Percentiles rank a stretch among this genome's conserved stretches.
phyloP scores from a whole-genome alignment of 1,140 invertebrate species.

The Helicoverpa armigera region DNA sequence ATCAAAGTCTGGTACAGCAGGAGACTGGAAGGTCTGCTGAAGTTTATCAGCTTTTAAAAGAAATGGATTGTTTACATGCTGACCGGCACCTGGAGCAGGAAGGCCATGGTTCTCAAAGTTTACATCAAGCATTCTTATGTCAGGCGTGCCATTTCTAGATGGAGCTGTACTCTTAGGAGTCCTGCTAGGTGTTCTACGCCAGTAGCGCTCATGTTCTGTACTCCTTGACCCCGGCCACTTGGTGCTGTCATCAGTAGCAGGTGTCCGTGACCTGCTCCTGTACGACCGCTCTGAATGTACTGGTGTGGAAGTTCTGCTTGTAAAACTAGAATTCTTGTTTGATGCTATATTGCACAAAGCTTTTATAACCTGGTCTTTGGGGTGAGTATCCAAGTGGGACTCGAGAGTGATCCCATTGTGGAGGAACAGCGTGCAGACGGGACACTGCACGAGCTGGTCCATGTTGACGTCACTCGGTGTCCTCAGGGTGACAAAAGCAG shows the following conservation, averaged over 20 bases:
- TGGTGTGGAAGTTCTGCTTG: conserved; percentile 79
- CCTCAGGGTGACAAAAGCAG: conserved; percentile 31
- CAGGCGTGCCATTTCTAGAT: conserved; percentile 76
- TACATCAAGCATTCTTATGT: conserved; percentile 72
- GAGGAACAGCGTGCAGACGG: conserved; percentile 93
- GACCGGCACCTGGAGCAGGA: conserved; percentile 57
- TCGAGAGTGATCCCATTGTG: conserved; percentile 93
- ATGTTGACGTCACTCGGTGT: conserved; percentile 68
- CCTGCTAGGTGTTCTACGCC: conserved; percentile 66
- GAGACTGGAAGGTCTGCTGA: conserved; percentile 67
- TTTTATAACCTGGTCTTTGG: conserved; percentile 94
- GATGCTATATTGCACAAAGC: conserved; percentile 87
- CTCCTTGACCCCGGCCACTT: conserved; percentile 67
- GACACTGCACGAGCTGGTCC: conserved; percentile 89
- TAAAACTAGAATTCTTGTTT: conserved; percentile 66
- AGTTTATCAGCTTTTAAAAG: conserved; percentile 74
- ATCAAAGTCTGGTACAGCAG: conserved; percentile 69
- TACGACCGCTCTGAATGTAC: conserved; percentile 79
- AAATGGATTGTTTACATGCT: conserved; percentile 67
- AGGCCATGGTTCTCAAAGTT: conserved; percentile 71
- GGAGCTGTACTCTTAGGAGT: conserved; percentile 66
- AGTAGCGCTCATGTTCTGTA: conserved; percentile 77
- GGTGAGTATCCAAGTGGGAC: conserved; percentile 93
- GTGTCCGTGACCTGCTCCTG: conserved; percentile 81
- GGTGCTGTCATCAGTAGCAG: conserved; percentile 72